Percentiles rank a stretch among this genome's conserved stretches.
Conservation (phyloP, 2,888 invertebrate genomes). For the Anorthoa munda region DNA sequence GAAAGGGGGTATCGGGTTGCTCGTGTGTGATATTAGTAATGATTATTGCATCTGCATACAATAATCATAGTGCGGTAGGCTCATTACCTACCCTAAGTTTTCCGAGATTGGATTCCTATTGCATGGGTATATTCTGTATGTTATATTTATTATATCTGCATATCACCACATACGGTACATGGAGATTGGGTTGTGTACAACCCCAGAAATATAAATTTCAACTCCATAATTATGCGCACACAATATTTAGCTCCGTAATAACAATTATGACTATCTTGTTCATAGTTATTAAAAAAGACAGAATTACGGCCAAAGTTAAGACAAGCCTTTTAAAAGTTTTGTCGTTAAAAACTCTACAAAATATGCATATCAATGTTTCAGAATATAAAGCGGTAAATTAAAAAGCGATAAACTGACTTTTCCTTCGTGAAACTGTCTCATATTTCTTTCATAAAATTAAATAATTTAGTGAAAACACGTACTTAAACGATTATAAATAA, state of each 20-base stretch:
- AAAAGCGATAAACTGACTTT: not conserved
- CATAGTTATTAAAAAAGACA: not conserved
- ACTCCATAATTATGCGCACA: no score
- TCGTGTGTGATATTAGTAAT: constrained; percentile 34
- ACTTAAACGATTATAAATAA: not conserved
- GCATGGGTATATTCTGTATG: not conserved
- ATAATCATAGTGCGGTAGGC: constrained; percentile 8
- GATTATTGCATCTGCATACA: constrained; percentile 23
- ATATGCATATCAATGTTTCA: constrained; percentile 20
- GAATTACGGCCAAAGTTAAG: not conserved
- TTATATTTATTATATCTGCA: not conserved
- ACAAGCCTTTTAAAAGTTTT: constrained; percentile 19
- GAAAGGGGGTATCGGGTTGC: not conserved
- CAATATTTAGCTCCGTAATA: not conserved
- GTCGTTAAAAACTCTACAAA: constrained; percentile 16
- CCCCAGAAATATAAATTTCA: not conserved
- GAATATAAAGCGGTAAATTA: constrained; percentile 21
- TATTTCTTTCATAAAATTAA: not conserved
- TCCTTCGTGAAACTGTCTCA: not conserved
- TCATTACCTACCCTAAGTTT: constrained; percentile 16
- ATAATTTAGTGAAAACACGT: not conserved
- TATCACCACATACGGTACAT: not conserved
- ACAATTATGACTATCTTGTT: not conserved
- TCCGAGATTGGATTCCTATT: constrained; percentile 31
- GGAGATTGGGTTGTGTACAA: not conserved